These are phyloP conservation scores for Rousettus madagascariensis DNA, from an alignment of 2,797 vertebrate genomes.

Conservation along the genomic window DNA sequence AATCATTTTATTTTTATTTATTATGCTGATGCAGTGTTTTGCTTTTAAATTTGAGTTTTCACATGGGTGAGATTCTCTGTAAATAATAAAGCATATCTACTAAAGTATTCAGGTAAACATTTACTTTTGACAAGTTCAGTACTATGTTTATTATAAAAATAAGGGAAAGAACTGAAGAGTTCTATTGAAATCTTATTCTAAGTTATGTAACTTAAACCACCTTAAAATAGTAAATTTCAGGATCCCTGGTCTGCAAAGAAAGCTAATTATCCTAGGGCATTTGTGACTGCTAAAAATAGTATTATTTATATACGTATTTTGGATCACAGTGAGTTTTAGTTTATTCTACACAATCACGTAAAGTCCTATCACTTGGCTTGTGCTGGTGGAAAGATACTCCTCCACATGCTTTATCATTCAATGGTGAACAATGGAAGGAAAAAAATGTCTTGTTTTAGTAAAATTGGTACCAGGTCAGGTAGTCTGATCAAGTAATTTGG, in stretches of 20 bases:
- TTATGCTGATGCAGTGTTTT: not conserved
- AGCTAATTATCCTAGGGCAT: not conserved
- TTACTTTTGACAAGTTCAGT: not conserved
- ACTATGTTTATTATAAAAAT: not conserved
- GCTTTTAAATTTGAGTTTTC: conserved; percentile 48
- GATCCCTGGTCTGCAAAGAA: conserved; percentile 10
- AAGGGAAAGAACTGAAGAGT: not conserved
- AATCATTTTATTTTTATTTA: not conserved
- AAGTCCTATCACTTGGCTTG: not conserved
- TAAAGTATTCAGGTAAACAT: not conserved
- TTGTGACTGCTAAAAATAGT: not conserved
- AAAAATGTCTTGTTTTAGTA: not conserved
- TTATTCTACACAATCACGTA: not conserved
- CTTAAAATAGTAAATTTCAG: conserved; percentile 25
- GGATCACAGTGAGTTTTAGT: not conserved
- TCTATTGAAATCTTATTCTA: not conserved
- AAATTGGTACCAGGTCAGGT: not conserved
- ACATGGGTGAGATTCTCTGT: not conserved
- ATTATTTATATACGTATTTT: not conserved
- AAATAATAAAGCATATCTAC: conserved; percentile 9
- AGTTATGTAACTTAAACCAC: not conserved
- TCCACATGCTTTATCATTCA: not conserved
- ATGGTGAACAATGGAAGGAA: not conserved
- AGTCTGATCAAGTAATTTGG: not conserved
- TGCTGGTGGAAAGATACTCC: not conserved